These are phyloP conservation scores for Chaenodraco wilsoni DNA, from an alignment of 2,797 vertebrate species.

Conservation along the genomic window DNA sequence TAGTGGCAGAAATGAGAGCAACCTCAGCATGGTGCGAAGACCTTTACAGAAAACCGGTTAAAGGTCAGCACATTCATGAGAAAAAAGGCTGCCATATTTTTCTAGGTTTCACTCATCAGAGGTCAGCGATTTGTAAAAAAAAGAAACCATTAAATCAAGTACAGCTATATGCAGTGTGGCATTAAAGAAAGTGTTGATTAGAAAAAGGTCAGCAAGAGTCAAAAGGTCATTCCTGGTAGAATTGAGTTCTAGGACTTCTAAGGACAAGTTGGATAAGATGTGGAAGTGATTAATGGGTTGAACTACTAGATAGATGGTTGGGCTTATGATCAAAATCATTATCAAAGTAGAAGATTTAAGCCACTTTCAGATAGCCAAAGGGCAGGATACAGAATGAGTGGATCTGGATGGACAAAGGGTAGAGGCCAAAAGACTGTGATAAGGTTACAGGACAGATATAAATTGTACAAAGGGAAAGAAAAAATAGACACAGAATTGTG, in stretches of 20 bases:
- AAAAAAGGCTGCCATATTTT: not conserved
- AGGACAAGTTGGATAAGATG: constrained; percentile 6
- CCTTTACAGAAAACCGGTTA: not conserved
- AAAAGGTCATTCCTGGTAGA: constrained; percentile 34
- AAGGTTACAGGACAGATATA: not conserved
- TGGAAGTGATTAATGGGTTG: constrained; percentile 2
- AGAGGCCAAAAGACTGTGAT: constrained; percentile 25
- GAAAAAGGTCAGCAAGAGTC: constrained; percentile 51
- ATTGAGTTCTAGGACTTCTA: constrained; percentile 29
- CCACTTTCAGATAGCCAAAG: not conserved
- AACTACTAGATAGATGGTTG: not conserved
- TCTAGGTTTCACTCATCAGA: constrained; percentile 9
- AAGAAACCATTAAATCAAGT: constrained; percentile 34
- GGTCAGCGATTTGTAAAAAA: constrained; percentile 14
- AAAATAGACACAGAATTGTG: not conserved
- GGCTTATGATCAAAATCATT: constrained; percentile 21
- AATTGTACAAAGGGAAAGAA: constrained; percentile 6
- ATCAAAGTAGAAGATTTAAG: constrained; percentile 26
- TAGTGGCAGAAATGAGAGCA: constrained; percentile 13
- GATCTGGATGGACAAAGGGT: constrained; percentile 2
- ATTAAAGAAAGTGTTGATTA: constrained; percentile 32
- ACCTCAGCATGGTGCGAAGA: not conserved
- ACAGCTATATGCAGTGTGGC: constrained; percentile 23
- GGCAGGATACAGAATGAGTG: constrained; percentile 1
- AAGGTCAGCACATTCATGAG: constrained; percentile 11